These are phyloP conservation scores for Drosophila limbata DNA, from an alignment of 2,888 invertebrate genomes.

Conservation along the genomic window DNA sequence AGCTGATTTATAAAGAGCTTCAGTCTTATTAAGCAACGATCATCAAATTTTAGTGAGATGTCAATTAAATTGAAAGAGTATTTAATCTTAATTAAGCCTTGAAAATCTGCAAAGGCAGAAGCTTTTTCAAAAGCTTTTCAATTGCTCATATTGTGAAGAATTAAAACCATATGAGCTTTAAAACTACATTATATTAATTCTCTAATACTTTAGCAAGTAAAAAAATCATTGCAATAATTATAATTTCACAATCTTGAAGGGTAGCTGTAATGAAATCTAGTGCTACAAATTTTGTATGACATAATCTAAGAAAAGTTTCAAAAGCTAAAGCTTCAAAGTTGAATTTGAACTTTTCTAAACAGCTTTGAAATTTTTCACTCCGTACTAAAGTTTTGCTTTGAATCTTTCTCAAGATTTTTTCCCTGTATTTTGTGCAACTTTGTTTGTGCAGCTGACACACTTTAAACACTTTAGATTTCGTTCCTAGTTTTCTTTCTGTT, in stretches of 20 bases:
- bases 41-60: not conserved
- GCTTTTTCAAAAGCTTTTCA: too few species aligned
- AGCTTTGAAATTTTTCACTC: not conserved
- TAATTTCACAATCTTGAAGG: not conserved
- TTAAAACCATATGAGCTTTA: not conserved
- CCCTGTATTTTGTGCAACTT: not conserved
- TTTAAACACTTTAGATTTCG: constrained; percentile 22
- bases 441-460: constrained; percentile 32
- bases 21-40: not conserved
- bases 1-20: not conserved
- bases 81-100: not conserved
- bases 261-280: not conserved
- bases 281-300: not conserved
- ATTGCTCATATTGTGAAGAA: too few species aligned
- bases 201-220: not conserved
- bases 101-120: not conserved
- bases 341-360: not conserved
- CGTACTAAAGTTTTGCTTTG: not conserved
- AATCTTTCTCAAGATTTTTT: not conserved
- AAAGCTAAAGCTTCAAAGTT: not conserved
- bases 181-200: not conserved
- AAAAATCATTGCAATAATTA: not conserved
- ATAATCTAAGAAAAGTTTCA: not conserved
- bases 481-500: not conserved
- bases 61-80: not conserved